Evolutionary conservation across 2,113 vertebrate genomes (phyloP), one percentile per base, ranked within the genome.

Genomic region (Cinclus mexicanus): DNA sequence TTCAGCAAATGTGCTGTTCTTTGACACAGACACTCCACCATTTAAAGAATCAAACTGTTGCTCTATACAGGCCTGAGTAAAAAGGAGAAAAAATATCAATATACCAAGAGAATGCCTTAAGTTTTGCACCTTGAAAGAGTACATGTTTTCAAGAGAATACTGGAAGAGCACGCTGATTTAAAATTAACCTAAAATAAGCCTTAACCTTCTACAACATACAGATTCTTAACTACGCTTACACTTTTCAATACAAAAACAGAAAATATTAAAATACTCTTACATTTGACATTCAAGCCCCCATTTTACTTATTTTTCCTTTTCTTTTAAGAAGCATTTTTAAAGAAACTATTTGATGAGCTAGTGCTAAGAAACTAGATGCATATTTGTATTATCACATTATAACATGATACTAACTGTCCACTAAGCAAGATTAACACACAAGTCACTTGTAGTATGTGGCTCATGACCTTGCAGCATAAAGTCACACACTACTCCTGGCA

Each of bases 1-100:
- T 95, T 99, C 99, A 8, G 99, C 99, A 97, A 99, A 99, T 19
- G 98, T 97, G 94, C 98, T 98, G 95, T 99, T 99, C 98, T 99
- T 99, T 11, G 99, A 98, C 69, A 99, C 99, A 6, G 98, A 97
- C 13, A 99, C 97, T 60, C 98, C 99, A 74, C 99, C 98, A 74
- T 98, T 98, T 21, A 98, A 96, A 84, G 98, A 98, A 97, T 99
- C 99, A 96, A 99, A 99, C 1, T 99, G 99, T 57, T 99, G 99
- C 88, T 99, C 99, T 96, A 99, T 99, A 96, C 99, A 99, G 47
- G 98, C 98, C 99, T 99, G 93, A 52, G 83, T 4, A 59, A 94
- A 96, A 95, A 60, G 1, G 22, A 6, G 11, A 3, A 23, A 19
- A 86, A 63, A 79, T 19, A 57, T 2, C 31, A 57, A 50, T 25